Evolutionary conservation across 2,888 invertebrate species (phyloP).

Genomic region (Scaptomyza tumidula): DNA sequence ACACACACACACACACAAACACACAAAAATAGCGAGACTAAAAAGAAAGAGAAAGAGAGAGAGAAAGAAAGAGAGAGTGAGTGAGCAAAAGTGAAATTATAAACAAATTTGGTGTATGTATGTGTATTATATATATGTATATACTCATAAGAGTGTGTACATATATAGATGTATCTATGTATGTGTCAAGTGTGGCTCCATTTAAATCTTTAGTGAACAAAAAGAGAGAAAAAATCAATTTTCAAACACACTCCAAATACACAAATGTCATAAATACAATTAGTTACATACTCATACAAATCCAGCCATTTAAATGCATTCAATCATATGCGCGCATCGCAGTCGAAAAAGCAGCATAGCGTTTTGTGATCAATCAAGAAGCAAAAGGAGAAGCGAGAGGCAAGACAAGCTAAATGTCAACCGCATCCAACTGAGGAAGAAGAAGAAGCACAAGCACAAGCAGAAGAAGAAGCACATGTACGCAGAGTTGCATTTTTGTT

Average conservation of each 20-base stretch:
- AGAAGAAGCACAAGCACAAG: no score
- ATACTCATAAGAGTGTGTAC: neutral
- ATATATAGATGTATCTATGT: neutral
- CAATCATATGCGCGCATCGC: slow-evolving; percentile 35
- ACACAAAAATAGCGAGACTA: slow-evolving; percentile 17
- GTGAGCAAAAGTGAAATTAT: slow-evolving; percentile 1
- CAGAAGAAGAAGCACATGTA: slow-evolving; percentile 35
- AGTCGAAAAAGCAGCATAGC: slow-evolving; percentile 39
- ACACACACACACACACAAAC: slow-evolving; percentile 11
- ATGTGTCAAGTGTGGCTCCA: slow-evolving; percentile 2
- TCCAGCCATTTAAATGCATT: slow-evolving; percentile 8
- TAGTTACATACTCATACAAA: slow-evolving; percentile 1
- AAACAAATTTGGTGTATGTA: slow-evolving; percentile 3
- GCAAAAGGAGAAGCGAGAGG: neutral
- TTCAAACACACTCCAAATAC: neutral
- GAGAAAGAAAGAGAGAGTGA: slow-evolving; percentile 1
- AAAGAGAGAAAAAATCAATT: neutral
- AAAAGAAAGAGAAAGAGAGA: slow-evolving; percentile 10
- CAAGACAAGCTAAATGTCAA: slow-evolving; percentile 6
- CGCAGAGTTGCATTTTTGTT: slow-evolving; percentile 33
- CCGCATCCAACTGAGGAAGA: neutral
- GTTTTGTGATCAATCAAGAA: slow-evolving; percentile 16
- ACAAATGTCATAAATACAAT: slow-evolving; percentile 3
- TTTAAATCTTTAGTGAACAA: slow-evolving; percentile 4
- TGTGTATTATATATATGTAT: neutral